These are phyloP conservation scores for Anolis carolinensis DNA, from an alignment of 2,113 vertebrate genomes.

Conservation along the genomic window DNA sequence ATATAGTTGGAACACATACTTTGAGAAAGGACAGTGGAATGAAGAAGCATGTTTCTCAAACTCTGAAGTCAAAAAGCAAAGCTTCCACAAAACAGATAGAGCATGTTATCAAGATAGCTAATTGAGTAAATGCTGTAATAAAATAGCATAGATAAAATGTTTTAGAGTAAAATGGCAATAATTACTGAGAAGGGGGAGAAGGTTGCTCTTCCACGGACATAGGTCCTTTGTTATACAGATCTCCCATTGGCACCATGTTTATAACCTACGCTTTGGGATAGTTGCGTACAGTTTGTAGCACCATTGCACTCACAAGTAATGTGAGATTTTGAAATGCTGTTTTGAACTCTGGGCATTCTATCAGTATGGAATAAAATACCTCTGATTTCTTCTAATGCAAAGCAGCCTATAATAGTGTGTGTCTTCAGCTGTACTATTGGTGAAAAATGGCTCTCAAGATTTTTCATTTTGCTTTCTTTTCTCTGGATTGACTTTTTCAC, in stretches of 20 bases:
- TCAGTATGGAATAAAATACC: background rate
- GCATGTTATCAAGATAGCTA: background rate
- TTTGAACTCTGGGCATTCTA: background rate
- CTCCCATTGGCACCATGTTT: background rate
- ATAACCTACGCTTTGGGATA: too few species aligned
- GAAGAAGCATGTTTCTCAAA: background rate
- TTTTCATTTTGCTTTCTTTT: background rate
- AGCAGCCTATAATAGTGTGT: background rate
- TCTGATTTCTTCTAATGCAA: background rate
- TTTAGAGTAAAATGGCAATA: background rate
- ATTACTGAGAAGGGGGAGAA: background rate
- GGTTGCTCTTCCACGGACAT: too few species aligned
- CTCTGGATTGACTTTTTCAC: conserved; percentile 19
- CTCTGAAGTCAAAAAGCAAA: background rate
- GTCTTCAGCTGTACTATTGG: background rate
- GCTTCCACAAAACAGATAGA: background rate
- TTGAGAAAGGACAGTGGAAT: background rate
- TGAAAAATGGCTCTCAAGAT: background rate
- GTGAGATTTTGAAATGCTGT: background rate
- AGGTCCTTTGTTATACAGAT: too few species aligned
- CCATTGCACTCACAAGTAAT: conserved; percentile 1
- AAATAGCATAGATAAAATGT: background rate
- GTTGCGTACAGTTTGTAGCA: background rate
- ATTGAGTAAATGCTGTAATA: background rate
- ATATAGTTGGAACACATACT: background rate